Evolutionary conservation across 2,113 vertebrate genomes (phyloP).

Genomic region (Pagrus major): DNA sequence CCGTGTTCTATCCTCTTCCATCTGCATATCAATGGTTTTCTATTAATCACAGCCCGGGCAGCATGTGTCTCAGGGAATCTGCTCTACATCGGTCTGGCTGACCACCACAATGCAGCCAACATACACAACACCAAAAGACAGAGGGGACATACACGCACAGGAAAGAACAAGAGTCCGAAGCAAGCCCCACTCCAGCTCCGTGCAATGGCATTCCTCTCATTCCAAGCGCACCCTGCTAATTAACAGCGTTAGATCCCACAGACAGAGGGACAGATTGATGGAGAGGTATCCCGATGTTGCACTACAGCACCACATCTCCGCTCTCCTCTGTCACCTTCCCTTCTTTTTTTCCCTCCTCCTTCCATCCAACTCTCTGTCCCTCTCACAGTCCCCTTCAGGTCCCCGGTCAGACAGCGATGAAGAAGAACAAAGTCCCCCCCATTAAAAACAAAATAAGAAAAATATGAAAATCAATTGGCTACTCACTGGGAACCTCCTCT

Average conservation of each 20-base stretch:
- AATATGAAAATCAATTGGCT: constrained; percentile 49
- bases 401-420: constrained; percentile 31
- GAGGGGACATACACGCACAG: constrained; percentile 16
- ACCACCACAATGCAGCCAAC: constrained; percentile 44
- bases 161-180: constrained; percentile 46
- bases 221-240: constrained; percentile 76
- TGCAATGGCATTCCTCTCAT: constrained; percentile 76
- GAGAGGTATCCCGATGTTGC: constrained; percentile 51
- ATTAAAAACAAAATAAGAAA: constrained; percentile 2
- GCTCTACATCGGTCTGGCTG: constrained; percentile 42
- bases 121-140: constrained; percentile 36
- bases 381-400: constrained; percentile 42
- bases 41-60: constrained; percentile 64
- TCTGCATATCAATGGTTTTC: constrained; percentile 73
- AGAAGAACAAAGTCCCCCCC: constrained; percentile 44
- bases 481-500: constrained; percentile 75
- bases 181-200: constrained; percentile 60
- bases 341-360: constrained; percentile 25
- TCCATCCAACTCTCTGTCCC: constrained; percentile 55
- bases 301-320: constrained; percentile 51
- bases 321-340: constrained; percentile 52
- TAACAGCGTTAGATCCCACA: constrained; percentile 70
- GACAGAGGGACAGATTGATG: constrained; percentile 64
- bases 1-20: constrained; percentile 47
- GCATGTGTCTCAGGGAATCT: constrained; percentile 58